Percentiles rank a stretch among this genome's conserved stretches.
These are phyloP conservation scores for Hemicrepidius hirtus DNA, from an alignment of 2,888 invertebrate genomes.

Conservation along the genomic window DNA sequence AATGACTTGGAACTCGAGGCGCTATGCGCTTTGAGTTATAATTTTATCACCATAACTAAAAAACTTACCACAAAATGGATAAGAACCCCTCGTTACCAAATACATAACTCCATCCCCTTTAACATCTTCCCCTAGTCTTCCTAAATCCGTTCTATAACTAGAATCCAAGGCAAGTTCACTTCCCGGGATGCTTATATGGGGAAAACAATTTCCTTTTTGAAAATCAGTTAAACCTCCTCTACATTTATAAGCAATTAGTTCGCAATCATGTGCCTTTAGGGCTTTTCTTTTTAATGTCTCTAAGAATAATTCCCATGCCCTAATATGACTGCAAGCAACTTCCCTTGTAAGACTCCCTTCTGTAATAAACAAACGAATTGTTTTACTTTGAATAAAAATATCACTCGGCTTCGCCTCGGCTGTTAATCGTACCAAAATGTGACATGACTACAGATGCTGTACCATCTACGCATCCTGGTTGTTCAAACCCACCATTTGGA, in stretches of 20 bases:
- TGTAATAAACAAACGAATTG: constrained; percentile 60
- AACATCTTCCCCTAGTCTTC: constrained; percentile 69
- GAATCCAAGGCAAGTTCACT: constrained; percentile 62
- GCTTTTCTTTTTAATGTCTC: constrained; percentile 72
- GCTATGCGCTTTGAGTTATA: no score
- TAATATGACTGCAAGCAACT: constrained; percentile 76
- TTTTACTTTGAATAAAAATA: no score
- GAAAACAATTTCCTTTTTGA: constrained; percentile 75
- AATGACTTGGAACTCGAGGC: no score
- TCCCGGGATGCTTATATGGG: constrained; percentile 66
- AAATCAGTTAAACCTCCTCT: constrained; percentile 74
- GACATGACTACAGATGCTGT: constrained; percentile 76
- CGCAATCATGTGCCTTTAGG: constrained; percentile 65
- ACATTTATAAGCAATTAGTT: constrained; percentile 75
- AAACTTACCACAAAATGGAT: constrained; percentile 74
- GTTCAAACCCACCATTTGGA: constrained; percentile 77
- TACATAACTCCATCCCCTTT: constrained; percentile 75
- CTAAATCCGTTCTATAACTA: constrained; percentile 64
- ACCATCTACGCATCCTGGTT: constrained; percentile 76
- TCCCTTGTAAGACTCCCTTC: constrained; percentile 72
- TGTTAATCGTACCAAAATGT: constrained; percentile 71
- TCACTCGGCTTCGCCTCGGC: no score
- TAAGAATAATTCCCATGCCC: constrained; percentile 75
- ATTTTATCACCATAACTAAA: no score
- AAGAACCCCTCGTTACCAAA: constrained; percentile 72